Percentiles rank a stretch among this genome's conserved stretches.
Conservation (phyloP, 2,797 vertebrate species). For the Paramormyrops hopkinsi region DNA sequence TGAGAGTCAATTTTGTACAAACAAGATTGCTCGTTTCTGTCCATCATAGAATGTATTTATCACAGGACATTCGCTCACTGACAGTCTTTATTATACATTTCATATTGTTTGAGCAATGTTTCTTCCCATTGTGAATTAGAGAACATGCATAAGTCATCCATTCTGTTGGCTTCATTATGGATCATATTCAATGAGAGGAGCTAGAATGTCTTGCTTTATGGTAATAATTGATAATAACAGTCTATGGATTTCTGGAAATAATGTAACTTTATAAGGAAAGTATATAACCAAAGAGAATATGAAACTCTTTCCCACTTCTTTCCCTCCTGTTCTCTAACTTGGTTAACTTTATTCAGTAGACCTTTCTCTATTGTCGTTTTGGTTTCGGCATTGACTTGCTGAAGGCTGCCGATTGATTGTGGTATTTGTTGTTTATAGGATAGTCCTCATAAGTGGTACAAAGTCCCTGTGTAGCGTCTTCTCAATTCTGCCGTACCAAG, state of each 20-base stretch:
- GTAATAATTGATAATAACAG: not conserved
- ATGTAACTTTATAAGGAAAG: not conserved
- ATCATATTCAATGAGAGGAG: not conserved
- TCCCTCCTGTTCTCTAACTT: not conserved
- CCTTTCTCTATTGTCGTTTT: not conserved
- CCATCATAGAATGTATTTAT: not conserved
- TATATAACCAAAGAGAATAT: not conserved
- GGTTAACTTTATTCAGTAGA: not conserved
- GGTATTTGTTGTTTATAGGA: slow-evolving; percentile 69
- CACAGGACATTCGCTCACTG: not conserved
- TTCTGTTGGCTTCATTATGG: not conserved
- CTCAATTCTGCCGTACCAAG: slow-evolving; percentile 98
- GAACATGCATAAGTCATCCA: not conserved
- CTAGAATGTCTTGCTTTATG: not conserved
- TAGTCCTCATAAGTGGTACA: slow-evolving; percentile 99
- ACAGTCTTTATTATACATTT: not conserved
- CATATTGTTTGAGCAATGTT: not conserved
- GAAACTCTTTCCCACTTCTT: not conserved
- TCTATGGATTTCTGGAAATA: not conserved
- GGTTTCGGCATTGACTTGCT: not conserved
- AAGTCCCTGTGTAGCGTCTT: slow-evolving; percentile 99
- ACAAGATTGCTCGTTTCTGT: not conserved
- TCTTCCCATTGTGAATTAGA: not conserved
- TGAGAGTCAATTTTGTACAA: not conserved
- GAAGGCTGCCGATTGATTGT: not conserved